These are phyloP conservation scores for Haliclona indistincta DNA, from an alignment of 37 sponge, comb jelly and placozoan species.

Conservation along the genomic window DNA sequence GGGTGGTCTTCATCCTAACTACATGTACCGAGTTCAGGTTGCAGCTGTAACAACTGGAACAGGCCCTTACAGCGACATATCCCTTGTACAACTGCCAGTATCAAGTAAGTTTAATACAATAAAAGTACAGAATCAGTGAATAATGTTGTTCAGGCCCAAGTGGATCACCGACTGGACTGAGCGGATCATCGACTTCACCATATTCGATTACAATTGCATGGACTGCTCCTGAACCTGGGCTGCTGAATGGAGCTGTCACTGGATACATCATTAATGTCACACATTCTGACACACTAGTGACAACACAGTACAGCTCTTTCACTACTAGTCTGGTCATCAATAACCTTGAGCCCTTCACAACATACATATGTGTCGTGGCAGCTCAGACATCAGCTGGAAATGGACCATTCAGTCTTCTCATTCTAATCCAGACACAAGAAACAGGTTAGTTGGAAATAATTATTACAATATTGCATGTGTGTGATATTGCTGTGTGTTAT, in stretches of 20 bases:
- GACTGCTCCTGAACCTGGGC: background rate
- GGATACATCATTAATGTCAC: background rate
- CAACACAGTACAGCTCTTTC: background rate
- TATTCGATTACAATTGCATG: background rate
- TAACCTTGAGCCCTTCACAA: slow-evolving; percentile 8
- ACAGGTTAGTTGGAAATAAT: background rate
- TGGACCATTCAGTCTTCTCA: slow-evolving; percentile 15
- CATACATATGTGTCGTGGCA: slow-evolving; percentile 3
- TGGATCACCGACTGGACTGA: background rate
- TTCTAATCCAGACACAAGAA: background rate
- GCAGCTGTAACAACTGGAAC: slow-evolving; percentile 1
- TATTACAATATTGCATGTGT: background rate
- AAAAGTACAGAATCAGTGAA: no score
- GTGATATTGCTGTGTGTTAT: background rate
- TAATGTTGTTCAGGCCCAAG: background rate
- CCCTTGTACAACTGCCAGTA: background rate
- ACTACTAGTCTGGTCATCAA: background rate
- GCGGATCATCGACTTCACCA: background rate
- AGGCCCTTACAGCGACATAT: slow-evolving; percentile 9
- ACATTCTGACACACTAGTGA: background rate
- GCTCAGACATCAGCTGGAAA: slow-evolving; percentile 8
- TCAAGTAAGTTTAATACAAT: slow-evolving; percentile 16
- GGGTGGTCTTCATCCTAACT: slow-evolving; percentile 13
- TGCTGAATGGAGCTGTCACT: background rate
- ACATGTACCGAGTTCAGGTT: slow-evolving; percentile 8